Conservation (phyloP, 2,797 vertebrate genomes). For the Clarias platycephalus region DNA sequence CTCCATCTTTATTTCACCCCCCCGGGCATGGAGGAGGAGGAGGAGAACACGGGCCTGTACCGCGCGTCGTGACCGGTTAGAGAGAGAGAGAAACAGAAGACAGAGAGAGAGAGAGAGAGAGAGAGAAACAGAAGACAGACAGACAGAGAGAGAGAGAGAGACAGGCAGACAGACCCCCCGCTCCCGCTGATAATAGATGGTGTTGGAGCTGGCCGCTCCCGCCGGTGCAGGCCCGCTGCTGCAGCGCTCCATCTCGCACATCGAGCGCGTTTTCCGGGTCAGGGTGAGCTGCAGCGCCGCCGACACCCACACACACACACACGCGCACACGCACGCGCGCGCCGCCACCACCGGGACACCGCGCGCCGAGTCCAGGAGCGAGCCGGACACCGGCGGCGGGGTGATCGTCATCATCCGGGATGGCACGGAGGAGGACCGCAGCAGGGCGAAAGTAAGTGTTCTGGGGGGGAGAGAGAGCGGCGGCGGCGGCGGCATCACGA, state of each 20-base stretch:
- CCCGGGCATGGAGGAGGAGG: neutral
- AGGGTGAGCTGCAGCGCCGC: constrained; percentile 57
- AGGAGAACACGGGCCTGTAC: neutral
- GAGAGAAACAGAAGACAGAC: neutral
- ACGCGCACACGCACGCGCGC: constrained; percentile 58
- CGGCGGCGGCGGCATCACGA: constrained; percentile 7
- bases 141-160: neutral
- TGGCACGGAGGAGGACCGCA: constrained; percentile 75
- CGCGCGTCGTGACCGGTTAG: constrained; percentile 50
- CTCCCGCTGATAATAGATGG: constrained; percentile 59
- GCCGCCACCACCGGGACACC: constrained; percentile 40
- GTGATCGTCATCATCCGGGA: constrained; percentile 58
- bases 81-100: neutral
- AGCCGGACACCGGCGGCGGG: constrained; percentile 36
- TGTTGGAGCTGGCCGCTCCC: constrained; percentile 63
- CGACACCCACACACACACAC: constrained; percentile 74
- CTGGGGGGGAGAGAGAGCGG: neutral
- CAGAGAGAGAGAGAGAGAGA: neutral
- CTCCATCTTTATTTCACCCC: neutral
- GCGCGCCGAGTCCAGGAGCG: neutral
- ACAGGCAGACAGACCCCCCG: neutral
- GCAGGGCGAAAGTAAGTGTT: constrained; percentile 72
- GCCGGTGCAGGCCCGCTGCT: constrained; percentile 62
- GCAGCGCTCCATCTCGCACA: constrained; percentile 62
- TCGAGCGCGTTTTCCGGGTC: constrained; percentile 63